Conservation (phyloP, 2,113 vertebrate genomes). For the Psittacula cyanocephala region DNA sequence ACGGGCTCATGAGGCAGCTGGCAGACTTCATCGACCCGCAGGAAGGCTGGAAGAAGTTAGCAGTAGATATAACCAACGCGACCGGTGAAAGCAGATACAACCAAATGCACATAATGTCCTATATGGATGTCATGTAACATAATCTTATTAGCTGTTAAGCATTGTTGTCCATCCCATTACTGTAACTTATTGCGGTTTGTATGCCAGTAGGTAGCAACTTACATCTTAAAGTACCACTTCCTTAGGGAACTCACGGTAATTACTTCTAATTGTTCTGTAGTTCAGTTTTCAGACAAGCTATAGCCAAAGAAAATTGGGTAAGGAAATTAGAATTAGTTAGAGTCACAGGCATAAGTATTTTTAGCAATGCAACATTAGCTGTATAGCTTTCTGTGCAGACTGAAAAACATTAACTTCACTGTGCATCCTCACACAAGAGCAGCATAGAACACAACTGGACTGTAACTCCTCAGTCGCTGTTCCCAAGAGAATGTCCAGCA, state of each 20-base stretch:
- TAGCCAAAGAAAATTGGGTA: not conserved
- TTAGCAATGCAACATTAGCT: not conserved
- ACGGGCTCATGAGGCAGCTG: conserved; percentile 74
- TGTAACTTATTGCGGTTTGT: not conserved
- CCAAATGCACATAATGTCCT: conserved; percentile 83
- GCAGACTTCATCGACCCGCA: conserved; percentile 89
- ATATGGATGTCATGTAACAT: fast-evolving
- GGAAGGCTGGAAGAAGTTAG: conserved; percentile 87
- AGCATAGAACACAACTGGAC: not conserved
- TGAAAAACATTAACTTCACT: not conserved
- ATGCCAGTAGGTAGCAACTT: not conserved
- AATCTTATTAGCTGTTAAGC: not conserved
- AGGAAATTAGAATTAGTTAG: not conserved
- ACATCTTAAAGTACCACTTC: fast-evolving
- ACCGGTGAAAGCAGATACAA: conserved; percentile 84
- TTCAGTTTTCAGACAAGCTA: not conserved
- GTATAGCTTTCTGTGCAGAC: not conserved
- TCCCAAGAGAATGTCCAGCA: not conserved
- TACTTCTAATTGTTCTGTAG: not conserved
- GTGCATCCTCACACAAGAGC: not conserved
- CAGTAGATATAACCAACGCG: conserved; percentile 78
- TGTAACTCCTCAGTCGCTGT: not conserved
- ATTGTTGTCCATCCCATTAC: fast-evolving
- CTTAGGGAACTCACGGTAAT: not conserved
- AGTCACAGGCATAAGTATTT: not conserved